A percentile compares a stretch with the other conserved stretches of the same genome.
Conservation (phyloP, 2,888 invertebrate genomes). For the Lasioglossum zephyrum region DNA sequence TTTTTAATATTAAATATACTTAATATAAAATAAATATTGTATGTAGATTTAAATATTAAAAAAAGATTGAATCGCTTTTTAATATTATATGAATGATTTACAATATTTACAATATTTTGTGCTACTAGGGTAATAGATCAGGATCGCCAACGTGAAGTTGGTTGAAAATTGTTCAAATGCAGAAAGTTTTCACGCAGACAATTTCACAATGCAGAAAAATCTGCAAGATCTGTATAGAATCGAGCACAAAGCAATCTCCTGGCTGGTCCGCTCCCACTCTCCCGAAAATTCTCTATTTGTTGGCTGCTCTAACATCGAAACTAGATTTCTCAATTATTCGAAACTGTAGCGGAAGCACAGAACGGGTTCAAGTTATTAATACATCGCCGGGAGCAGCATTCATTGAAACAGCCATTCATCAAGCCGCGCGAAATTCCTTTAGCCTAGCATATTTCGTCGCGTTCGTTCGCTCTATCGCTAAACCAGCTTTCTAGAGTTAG, state of each 20-base stretch:
- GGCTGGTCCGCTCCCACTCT: not conserved
- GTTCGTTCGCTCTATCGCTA: not conserved
- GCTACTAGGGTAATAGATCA: too few relatives aligned
- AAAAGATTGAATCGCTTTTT: too few relatives aligned
- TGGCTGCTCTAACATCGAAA: not conserved
- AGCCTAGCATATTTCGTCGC: not conserved
- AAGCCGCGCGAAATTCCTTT: not conserved
- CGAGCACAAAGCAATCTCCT: not conserved
- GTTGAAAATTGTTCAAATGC: too few relatives aligned
- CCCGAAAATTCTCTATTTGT: not conserved
- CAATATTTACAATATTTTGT: too few relatives aligned
- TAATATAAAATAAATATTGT: too few relatives aligned
- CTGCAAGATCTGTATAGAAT: not conserved
- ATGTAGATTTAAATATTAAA: too few relatives aligned
- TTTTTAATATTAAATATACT: too few relatives aligned
- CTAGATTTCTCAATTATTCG: not conserved
- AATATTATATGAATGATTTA: too few relatives aligned
- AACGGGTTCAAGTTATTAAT: not conserved
- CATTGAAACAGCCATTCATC: conserved; percentile 1
- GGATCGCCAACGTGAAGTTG: too few relatives aligned
- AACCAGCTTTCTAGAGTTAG: not conserved
- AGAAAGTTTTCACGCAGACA: too few relatives aligned
- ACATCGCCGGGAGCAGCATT: not conserved
- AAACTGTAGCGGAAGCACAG: not conserved
- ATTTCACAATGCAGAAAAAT: too few relatives aligned